Percentiles rank a stretch among this genome's conserved stretches.
Conservation (phyloP, 2,113 vertebrate species). For the Antigone vipio region DNA sequence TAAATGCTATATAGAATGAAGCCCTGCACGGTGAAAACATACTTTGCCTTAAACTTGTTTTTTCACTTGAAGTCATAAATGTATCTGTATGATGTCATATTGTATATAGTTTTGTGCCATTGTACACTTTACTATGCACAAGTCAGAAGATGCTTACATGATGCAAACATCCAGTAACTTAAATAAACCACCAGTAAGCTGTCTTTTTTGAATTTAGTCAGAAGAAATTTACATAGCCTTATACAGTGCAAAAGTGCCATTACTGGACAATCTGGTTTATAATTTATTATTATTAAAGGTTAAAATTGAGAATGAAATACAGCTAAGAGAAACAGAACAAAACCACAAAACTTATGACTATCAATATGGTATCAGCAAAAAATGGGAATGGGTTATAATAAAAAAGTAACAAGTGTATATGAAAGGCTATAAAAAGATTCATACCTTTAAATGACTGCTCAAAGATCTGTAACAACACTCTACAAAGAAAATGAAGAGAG, state of each 20-base stretch:
- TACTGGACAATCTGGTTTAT: background rate
- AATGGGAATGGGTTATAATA: background rate
- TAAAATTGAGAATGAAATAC: background rate
- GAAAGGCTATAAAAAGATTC: slow-evolving; percentile 65
- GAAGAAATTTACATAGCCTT: background rate
- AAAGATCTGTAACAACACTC: slow-evolving; percentile 69
- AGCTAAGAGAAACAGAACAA: background rate
- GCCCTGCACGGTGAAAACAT: background rate
- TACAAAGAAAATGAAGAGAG: slow-evolving; percentile 62
- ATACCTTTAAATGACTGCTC: slow-evolving; percentile 71
- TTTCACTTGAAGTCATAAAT: background rate
- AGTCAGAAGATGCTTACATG: background rate
- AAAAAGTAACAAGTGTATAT: slow-evolving; percentile 19
- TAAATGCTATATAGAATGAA: background rate
- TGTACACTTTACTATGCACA: background rate
- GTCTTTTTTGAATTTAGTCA: background rate
- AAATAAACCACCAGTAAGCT: background rate
- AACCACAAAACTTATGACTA: background rate
- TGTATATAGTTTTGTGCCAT: background rate
- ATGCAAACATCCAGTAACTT: background rate
- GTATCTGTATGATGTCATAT: background rate
- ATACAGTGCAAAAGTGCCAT: background rate
- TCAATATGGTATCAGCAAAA: background rate
- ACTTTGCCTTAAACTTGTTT: background rate
- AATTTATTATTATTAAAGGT: background rate